Evolutionary conservation across 2,888 invertebrate genomes (phyloP), one percentile per base, ranked within the genome.

Genomic region (Caenorhabditis afra): DNA sequence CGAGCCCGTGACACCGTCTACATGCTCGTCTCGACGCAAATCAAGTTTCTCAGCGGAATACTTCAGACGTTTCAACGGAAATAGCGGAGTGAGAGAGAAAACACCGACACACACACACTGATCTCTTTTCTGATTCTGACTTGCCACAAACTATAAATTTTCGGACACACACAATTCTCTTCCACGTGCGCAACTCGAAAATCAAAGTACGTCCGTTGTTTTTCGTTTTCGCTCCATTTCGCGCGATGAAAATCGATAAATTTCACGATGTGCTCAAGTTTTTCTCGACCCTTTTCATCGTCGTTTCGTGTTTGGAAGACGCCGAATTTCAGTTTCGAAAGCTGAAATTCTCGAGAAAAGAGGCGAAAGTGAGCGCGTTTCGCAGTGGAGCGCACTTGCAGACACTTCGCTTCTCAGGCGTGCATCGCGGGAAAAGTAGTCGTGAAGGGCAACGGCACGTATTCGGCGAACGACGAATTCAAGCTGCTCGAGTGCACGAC

Each of bases 11-110:
- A 65, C 16, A 29, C 47, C 4, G 44, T 62, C 10, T 66, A 66
- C 49, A 71, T 66, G 8, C 37, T 78, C 12, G 66, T 71, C n/a
- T 78, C 77, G 0, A 78, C 77, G 16, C 77, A 78, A 71, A 78
- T 78, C 52, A 78, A 78, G 22, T 78, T 78, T 65, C 65, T 78
- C 41, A 66, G 44, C 49, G 77, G 65, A 57, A 78, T 78, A 18
- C 62, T 78, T n/a, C 65, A 61, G 29, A 78, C 71, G 35, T 66
- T 78, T 44, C 77, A 71, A 45, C 37, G 49, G 37, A 47, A 18
- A 47, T 3, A 7, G 18, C 2, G 47, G 16, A 52, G 18, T 16
- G 16, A 53, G 35, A 53, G 29, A 35, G 35, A 53, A 18, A 53
- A 16, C n/a, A 35, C 35, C 16, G 23, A 1, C 5, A 11, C 23